Evolutionary conservation across 2,113 vertebrate genomes (phyloP), one percentile per base, ranked within the genome.

Genomic region (Tragelaphus strepsiceros): DNA sequence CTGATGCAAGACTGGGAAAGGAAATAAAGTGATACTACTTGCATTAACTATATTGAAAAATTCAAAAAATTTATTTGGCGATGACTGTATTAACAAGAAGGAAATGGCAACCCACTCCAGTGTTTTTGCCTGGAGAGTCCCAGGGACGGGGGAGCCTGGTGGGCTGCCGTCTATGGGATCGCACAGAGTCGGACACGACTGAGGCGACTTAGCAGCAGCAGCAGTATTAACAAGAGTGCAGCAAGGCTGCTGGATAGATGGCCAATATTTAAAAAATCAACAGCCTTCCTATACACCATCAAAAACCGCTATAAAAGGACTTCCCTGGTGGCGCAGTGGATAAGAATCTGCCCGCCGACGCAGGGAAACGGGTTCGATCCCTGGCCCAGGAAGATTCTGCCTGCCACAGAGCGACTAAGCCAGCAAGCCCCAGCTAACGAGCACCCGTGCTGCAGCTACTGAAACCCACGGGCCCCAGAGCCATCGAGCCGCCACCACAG

Each of bases 1-100:
- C 88, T 81, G 19, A 91, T 8, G 15, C 16, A 59, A 81, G 81
- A 11, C 35, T 49, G 16, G 26, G 59, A 85, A 93, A 81, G 71
- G 39, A 81, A 82, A 83, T 46, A 39, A 56, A 61, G 9, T 62
- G n/a, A 39, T 13, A 26, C 15, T 78, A 59, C 64, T n/a, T 43
- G 19, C 49, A 89, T 81, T 89, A 80, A 77, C 2, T 77, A 22
- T 11, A 21, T 30, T 86, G 87, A 74, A 89, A 88, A 95, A 67
- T 22, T 32, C 17, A 64, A 59, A 59, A 30, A 4, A 32, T 17
- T 39, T 67, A 8, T 88, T 92, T 51, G 28, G 67, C 88, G 43
- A 64, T 91, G 87, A 64, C 16, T 51, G 62, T 32, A 84, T 32
- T 90, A 21, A 83, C 6, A 13, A 53, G 46, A 88, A n/a, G n/a